Base-by-base conservation (phyloP, 92 coral and sea anemone species). In the Siderastrea siderea region DNA sequence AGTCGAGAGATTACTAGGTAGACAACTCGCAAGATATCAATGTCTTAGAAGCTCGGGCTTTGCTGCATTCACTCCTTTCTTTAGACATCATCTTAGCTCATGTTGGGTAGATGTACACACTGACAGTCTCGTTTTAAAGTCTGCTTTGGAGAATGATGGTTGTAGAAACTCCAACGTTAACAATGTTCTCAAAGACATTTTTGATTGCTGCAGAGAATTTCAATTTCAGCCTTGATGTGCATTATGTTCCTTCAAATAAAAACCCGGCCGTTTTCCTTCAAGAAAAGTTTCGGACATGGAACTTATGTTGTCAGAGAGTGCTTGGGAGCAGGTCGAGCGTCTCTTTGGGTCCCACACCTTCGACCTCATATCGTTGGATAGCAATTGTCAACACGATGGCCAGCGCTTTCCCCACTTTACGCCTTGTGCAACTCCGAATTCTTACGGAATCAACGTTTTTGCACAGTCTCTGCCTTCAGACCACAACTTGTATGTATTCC, bases 401-500 rank as follows among this genome's bases (percentile, higher is more conserved):
- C 71, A 4, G 71, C 1, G 71, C 13, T 67, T 88, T 1, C 77
- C 92, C 0, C 92, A 88, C 51, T 92, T 48, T 73, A 84, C 90
- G 2, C 94, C 92, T 14, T 75, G 85, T 74, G 86, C 94, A 13
- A 91, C 94, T 13, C 91, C 94, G 77, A 7, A 15, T 3, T 73
- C 78, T 16, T 43, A 13, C 48, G 71, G 62, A 52, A 66, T 38
- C 67, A 77, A 92, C 94, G 38, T 26, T 26, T 26, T 26, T 26
- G 38, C 38, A 26, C 38, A 26, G 38, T 26, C 38, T 26, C 38
- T 26, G 38, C 38, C 92, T 7, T 3, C 5, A 1, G 87, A 47
- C 13, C 87, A 64, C 57, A 92, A 92, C 49, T 15, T 89, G 12
- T 92, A 80, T 57, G 91, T 89, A 10, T 87, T 91, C 83, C 88